Evolutionary conservation across 1,140 invertebrate species (phyloP).

Genomic region (Cylas formicarius): DNA sequence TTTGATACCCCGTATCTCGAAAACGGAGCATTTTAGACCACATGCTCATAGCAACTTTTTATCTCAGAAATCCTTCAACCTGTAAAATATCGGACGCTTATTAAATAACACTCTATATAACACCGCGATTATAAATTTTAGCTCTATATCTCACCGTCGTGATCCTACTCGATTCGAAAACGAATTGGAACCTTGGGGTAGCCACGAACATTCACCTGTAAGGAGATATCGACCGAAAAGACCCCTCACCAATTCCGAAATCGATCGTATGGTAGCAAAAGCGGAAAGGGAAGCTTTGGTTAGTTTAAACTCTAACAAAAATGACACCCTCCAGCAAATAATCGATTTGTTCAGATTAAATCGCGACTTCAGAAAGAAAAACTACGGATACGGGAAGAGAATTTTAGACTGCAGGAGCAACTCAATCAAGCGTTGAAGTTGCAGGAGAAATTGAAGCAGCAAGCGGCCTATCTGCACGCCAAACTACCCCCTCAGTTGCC

Average conservation of each 20-base stretch:
- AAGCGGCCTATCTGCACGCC: slow-evolving; percentile 19
- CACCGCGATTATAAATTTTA: slow-evolving; percentile 27
- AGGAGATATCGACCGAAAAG: slow-evolving; percentile 17
- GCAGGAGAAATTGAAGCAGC: slow-evolving; percentile 39
- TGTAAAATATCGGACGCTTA: no score
- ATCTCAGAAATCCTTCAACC: no score
- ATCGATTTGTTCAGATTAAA: slow-evolving; percentile 33
- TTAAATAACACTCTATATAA: no score
- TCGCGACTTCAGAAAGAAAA: slow-evolving; percentile 38
- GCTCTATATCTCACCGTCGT: slow-evolving; percentile 50
- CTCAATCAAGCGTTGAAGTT: slow-evolving; percentile 36
- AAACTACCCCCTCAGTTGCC: slow-evolving; percentile 5
- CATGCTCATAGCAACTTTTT: no score
- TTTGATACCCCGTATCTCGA: no score
- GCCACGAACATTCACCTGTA: slow-evolving; percentile 39
- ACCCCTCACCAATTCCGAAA: slow-evolving; percentile 33
- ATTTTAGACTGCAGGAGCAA: slow-evolving; percentile 38
- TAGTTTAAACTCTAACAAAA: slow-evolving; percentile 24
- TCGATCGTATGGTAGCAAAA: slow-evolving; percentile 39
- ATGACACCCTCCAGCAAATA: background rate
- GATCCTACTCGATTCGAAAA: slow-evolving; percentile 49
- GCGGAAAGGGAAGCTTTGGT: slow-evolving; percentile 53
- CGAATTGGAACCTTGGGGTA: slow-evolving; percentile 52
- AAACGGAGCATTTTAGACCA: no score
- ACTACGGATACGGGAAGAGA: slow-evolving; percentile 36